Conservation (phyloP, 2,888 invertebrate genomes). For the Agrotis ipsilon region DNA sequence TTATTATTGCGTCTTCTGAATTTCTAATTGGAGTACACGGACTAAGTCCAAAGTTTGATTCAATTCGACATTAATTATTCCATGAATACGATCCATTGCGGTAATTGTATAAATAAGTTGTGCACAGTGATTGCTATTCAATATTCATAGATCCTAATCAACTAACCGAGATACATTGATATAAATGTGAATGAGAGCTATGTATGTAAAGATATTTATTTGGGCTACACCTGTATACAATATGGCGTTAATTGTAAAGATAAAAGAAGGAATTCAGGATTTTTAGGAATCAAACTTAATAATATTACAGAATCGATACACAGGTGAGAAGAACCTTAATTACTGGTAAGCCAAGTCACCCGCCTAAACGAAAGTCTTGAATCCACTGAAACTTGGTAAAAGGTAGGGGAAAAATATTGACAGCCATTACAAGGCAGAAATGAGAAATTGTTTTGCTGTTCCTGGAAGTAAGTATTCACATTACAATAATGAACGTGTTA, state of each 20-base stretch:
- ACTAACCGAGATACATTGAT: slow-evolving; percentile 13
- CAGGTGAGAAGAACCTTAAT: slow-evolving; percentile 2
- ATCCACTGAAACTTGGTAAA: slow-evolving; percentile 8
- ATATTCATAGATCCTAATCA: slow-evolving; percentile 46
- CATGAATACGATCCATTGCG: slow-evolving; percentile 9
- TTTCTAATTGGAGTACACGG: background rate
- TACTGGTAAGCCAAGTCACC: background rate
- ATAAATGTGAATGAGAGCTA: slow-evolving; percentile 8
- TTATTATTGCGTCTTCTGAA: slow-evolving; percentile 17
- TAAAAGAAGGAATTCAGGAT: background rate
- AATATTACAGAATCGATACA: background rate
- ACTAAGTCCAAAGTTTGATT: background rate
- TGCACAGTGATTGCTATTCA: slow-evolving; percentile 30
- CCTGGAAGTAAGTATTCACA: slow-evolving; percentile 19
- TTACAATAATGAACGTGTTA: slow-evolving; percentile 42
- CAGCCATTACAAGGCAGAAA: slow-evolving; percentile 4
- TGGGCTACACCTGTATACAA: background rate
- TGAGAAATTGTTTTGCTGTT: slow-evolving; percentile 18
- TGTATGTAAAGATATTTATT: background rate
- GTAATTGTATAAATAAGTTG: slow-evolving; percentile 16
- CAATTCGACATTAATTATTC: slow-evolving; percentile 4
- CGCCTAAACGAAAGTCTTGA: background rate
- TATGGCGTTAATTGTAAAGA: background rate
- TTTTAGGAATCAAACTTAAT: background rate
- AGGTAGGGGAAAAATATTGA: slow-evolving; percentile 5